phyloP scores from a whole-genome alignment of 2,888 invertebrate genomes.

The Eulithis prunata region DNA sequence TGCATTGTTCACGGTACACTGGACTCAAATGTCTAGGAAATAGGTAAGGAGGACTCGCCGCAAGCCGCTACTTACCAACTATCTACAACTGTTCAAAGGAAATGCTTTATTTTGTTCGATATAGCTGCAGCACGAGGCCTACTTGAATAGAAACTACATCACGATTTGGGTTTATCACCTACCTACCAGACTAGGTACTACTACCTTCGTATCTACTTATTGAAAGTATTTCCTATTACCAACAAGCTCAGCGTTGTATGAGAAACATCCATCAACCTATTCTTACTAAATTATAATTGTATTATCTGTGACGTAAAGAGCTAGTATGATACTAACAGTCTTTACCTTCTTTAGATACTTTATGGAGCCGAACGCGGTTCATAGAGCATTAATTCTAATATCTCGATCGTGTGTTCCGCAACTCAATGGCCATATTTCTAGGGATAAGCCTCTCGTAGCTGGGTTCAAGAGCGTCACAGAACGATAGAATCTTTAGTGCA shows the following conservation, averaged over 20 bases:
- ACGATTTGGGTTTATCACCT: no score
- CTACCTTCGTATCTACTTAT: no score
- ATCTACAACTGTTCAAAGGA: slow-evolving; percentile 15
- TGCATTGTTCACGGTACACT: slow-evolving; percentile 31
- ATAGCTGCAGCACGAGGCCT: background rate
- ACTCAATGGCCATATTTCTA: slow-evolving; percentile 25
- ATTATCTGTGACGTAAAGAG: no score
- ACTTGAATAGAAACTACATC: no score
- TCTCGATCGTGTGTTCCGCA: slow-evolving; percentile 21
- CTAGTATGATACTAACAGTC: background rate
- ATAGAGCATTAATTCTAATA: slow-evolving; percentile 28
- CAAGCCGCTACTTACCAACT: slow-evolving; percentile 17
- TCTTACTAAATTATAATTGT: no score
- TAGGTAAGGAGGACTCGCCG: slow-evolving; percentile 20
- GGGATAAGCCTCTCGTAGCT: slow-evolving; percentile 6
- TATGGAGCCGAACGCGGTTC: background rate
- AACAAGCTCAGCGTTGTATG: no score
- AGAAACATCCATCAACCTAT: background rate
- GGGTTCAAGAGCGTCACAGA: background rate
- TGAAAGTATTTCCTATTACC: no score
- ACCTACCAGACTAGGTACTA: no score
- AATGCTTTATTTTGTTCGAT: slow-evolving; percentile 8
- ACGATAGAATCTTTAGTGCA: slow-evolving; percentile 1
- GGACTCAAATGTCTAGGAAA: slow-evolving; percentile 27
- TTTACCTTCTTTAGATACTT: background rate